Conservation (phyloP, 2,888 invertebrate genomes). For the Rosalia funebris region DNA sequence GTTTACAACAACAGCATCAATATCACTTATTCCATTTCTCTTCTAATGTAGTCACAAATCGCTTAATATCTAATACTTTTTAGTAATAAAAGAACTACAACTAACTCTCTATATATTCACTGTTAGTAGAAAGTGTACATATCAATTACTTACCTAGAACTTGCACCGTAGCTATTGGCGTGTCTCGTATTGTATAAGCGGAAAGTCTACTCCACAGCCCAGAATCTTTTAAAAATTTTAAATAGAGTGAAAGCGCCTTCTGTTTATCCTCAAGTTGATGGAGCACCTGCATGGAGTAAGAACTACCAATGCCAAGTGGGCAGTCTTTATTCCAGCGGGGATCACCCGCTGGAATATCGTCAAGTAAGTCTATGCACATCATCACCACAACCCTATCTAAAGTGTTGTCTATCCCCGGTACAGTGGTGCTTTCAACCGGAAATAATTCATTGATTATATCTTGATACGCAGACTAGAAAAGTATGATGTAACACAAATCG, state of each 20-base stretch:
- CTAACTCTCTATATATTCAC: no score
- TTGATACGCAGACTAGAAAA: slow-evolving; percentile 61
- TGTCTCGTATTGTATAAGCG: slow-evolving; percentile 58
- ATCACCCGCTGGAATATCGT: slow-evolving; percentile 90
- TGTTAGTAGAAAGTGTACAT: no score
- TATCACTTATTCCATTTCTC: no score
- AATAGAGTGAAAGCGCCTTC: slow-evolving; percentile 76
- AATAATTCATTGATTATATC: slow-evolving; percentile 66
- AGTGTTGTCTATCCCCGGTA: slow-evolving; percentile 59
- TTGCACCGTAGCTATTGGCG: slow-evolving; percentile 67
- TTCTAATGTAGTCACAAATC: no score
- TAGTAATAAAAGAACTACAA: no score
- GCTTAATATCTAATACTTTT: no score
- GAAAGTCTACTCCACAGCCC: slow-evolving; percentile 74
- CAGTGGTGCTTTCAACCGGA: slow-evolving; percentile 57
- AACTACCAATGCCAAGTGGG: slow-evolving; percentile 72
- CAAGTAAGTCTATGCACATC: slow-evolving; percentile 81
- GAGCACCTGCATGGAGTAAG: slow-evolving; percentile 83
- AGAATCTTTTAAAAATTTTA: slow-evolving; percentile 78
- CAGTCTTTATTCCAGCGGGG: slow-evolving; percentile 72
- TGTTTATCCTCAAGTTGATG: slow-evolving; percentile 91
- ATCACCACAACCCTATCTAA: slow-evolving; percentile 72
- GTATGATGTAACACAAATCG: not conserved
- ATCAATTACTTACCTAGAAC: slow-evolving; percentile 54
- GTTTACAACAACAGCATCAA: no score